phyloP scores from a whole-genome alignment of 2,888 invertebrate genomes.

The Zhuqinia jingwanae region DNA sequence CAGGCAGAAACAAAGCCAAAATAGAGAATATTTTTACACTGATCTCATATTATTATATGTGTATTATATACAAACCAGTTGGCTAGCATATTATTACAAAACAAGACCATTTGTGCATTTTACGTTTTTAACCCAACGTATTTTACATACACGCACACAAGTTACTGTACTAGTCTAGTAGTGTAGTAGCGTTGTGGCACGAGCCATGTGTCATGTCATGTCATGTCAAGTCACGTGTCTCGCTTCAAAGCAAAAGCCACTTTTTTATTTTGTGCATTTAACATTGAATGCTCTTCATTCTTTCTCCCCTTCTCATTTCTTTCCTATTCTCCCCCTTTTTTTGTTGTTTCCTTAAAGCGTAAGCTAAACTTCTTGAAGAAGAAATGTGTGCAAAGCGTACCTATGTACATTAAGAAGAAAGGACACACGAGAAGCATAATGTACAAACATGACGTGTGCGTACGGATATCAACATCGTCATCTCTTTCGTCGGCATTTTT shows the following conservation, averaged over 20 bases:
- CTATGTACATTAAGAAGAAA: no score
- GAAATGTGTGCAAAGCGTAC: no score
- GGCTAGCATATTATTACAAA: neutral
- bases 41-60: neutral
- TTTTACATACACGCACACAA: no score
- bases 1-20: no score
- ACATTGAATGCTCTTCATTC: no score
- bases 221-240: constrained; percentile 71
- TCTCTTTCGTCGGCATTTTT: constrained; percentile 50
- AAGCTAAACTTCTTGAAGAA: no score
- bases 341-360: neutral
- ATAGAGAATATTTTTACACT: neutral
- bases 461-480: neutral
- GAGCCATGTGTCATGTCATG: constrained; percentile 72
- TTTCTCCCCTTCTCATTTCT: constrained; percentile 36
- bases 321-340: constrained; percentile 15
- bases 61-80: neutral
- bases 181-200: constrained; percentile 52
- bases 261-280: constrained; percentile 11
- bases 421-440: neutral
- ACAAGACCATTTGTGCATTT: neutral
- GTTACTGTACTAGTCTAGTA: no score
- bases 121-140: no score
- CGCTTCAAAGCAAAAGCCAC: constrained; percentile 53
- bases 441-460: no score